Evolutionary conservation across 2,113 vertebrate genomes (phyloP).

Genomic region (Campylomormyrus tamandua): DNA sequence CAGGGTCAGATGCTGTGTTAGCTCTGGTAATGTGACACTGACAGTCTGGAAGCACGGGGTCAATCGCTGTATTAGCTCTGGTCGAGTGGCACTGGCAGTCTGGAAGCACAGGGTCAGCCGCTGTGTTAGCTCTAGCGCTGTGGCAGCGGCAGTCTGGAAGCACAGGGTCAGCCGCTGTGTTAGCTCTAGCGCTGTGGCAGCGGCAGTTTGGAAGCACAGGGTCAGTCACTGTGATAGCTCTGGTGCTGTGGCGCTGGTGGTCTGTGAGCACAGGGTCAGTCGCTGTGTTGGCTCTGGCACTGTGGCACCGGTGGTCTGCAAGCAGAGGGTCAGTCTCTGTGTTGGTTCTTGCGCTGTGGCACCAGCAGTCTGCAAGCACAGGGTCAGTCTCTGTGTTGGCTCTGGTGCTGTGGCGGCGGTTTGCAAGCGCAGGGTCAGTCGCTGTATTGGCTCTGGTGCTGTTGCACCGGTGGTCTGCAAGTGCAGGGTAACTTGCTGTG

Average conservation of each 20-base stretch:
- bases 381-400: too few relatives aligned
- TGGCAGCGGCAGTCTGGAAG: accelerated
- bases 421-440: background rate
- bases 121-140: background rate
- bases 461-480: background rate
- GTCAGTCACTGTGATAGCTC: background rate
- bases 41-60: background rate
- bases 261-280: background rate
- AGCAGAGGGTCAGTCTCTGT: too few relatives aligned
- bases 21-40: accelerated
- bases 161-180: background rate
- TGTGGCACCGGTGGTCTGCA: too few relatives aligned
- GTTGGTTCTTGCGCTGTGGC: too few relatives aligned
- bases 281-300: background rate
- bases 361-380: too few relatives aligned
- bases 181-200: background rate
- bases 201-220: too few relatives aligned
- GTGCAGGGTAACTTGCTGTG: background rate
- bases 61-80: background rate
- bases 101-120: background rate
- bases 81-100: accelerated
- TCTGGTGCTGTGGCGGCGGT: background rate
- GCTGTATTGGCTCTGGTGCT: background rate
- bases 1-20: too few relatives aligned
- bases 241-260: background rate